Percentiles rank a stretch among this genome's conserved stretches.
phyloP scores from a whole-genome alignment of 92 coral and sea anemone genomes.

The Desmophyllum pertusum region DNA sequence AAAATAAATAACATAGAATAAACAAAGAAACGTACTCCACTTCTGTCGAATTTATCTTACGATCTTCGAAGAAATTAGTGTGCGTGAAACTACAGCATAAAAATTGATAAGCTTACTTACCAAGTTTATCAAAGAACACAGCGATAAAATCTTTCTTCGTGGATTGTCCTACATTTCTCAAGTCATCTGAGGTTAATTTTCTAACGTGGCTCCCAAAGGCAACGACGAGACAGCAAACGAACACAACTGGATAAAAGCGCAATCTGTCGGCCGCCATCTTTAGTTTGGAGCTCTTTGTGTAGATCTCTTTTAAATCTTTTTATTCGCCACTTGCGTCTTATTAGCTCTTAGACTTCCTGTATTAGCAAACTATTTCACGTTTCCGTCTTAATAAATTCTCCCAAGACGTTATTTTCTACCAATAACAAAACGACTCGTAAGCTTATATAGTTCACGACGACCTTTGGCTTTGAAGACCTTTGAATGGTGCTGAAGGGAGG shows the following conservation, averaged over 20 bases:
- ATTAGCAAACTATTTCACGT: conserved; percentile 6
- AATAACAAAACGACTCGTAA: conserved; percentile 32
- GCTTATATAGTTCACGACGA: not conserved
- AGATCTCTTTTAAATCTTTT: not conserved
- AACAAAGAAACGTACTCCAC: not conserved
- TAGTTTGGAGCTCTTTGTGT: not conserved
- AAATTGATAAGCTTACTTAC: conserved; percentile 15
- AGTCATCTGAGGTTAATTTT: conserved; percentile 33
- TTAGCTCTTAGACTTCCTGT: not conserved
- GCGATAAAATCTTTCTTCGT: conserved; percentile 40
- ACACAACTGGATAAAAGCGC: not conserved
- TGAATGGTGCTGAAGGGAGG: not conserved
- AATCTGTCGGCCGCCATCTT: conserved; percentile 22
- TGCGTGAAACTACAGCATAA: no score
- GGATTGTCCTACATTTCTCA: conserved; percentile 28
- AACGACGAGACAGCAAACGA: not conserved
- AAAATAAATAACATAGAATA: not conserved
- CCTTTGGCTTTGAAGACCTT: not conserved
- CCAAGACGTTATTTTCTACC: not conserved
- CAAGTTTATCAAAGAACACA: conserved; percentile 56
- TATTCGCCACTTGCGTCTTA: not conserved
- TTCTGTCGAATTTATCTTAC: not conserved
- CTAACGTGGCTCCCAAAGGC: conserved; percentile 26
- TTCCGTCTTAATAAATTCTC: not conserved
- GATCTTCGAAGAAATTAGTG: not conserved